Base-by-base conservation (phyloP, 2,888 invertebrate species). In the Agonopterix arenella region DNA sequence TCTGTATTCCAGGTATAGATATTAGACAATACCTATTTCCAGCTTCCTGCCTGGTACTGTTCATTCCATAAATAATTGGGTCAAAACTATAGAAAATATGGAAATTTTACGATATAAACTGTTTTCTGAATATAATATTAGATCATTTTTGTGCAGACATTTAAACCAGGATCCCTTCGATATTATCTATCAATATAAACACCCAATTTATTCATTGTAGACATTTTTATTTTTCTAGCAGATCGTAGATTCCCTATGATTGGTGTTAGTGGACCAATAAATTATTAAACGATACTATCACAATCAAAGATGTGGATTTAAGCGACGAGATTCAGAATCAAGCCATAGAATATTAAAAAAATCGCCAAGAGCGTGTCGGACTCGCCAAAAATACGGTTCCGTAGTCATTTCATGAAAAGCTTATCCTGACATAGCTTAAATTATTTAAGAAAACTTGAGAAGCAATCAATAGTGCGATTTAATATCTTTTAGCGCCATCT, bases 121-220 rank as follows among this genome's bases (percentile, higher is more conserved):
- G 1, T 48, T 44, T 36, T 9, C 36, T 1, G 10, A 44, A 10
- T 44, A n/a, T n/a, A n/a, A 37, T 37, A 8, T 48, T 5, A 48
- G 11, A n/a, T 44, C 48, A 10, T 3, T 49, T 7, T 49, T 45
- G 49, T 11, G 11, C 5, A 42, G 51, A 13, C 50, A 50, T 38
- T 46, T 50, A 9, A 50, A 50, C 9, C 50, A 47, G n/a, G n/a
- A n/a, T n/a, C n/a, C n/a, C n/a, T n/a, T n/a, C 44, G 8, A 28
- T 44, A 10, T 44, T 44, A 13, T 44, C 28, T 8, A 13, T 18
- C 16, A 16, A 44, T 44, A 18, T 44, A 11, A 44, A 44, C 16
- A 44, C 44, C 8, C n/a, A 44, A 11, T 44, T 44, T 18, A 18
- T 44, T 16, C 18, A 44, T 28, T 7, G 13, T 10, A 1, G 10